phyloP scores from a whole-genome alignment of 2,797 vertebrate species.

The Myripristis jacobus region DNA sequence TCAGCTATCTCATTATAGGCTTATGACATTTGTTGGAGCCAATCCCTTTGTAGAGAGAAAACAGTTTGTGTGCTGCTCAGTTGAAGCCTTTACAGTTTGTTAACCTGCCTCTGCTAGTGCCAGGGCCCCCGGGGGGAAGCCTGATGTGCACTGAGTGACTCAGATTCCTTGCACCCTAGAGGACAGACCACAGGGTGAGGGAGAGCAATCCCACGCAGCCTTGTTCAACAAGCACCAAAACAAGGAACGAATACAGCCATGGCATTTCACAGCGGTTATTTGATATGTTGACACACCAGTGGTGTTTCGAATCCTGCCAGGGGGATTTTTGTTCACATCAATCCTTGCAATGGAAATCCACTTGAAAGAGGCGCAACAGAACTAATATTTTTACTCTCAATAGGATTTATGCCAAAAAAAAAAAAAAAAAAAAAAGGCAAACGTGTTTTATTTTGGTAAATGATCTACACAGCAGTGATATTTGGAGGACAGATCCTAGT shows the following conservation, averaged over 20 bases:
- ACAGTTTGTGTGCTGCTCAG: conserved; percentile 92
- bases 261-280: conserved; percentile 76
- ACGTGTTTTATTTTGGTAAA: conserved; percentile 71
- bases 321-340: conserved; percentile 58
- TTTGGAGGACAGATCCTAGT: conserved; percentile 78
- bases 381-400: conserved; percentile 48
- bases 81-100: conserved; percentile 91
- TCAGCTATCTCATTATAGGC: conserved; percentile 96
- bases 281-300: conserved; percentile 77
- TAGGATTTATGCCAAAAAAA: conserved; percentile 33
- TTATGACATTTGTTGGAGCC: conserved; percentile 94
- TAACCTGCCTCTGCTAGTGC: conserved; percentile 84
- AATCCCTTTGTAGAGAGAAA: conserved; percentile 90
- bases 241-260: conserved; percentile 68
- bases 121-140: conserved; percentile 72
- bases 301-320: conserved; percentile 70
- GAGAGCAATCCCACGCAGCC: conserved; percentile 79
- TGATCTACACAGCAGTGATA: conserved; percentile 70
- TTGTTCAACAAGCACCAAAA: conserved; percentile 82
- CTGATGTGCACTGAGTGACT: conserved; percentile 78
- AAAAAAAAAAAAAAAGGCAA: conserved; percentile 19
- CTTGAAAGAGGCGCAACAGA: conserved; percentile 35
- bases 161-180: conserved; percentile 77
- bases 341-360: conserved; percentile 58
- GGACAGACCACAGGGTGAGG: conserved; percentile 78